A percentile compares a stretch with the other conserved stretches of the same genome.
These are phyloP conservation scores for Apamea crenata DNA, from an alignment of 2,888 invertebrate species.

Conservation along the genomic window DNA sequence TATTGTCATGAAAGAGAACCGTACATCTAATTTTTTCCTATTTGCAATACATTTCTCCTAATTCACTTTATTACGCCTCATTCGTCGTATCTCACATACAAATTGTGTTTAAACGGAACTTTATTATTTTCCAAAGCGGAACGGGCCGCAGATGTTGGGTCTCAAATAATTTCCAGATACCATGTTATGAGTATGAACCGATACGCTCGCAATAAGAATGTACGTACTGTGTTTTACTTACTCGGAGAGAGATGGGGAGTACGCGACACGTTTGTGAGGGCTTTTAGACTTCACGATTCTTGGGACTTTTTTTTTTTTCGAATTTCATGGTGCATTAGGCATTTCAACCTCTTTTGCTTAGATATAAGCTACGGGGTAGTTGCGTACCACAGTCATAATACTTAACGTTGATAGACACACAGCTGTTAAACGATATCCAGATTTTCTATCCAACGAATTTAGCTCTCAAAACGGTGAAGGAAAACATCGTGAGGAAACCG, in stretches of 20 bases:
- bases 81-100: conserved; percentile 89
- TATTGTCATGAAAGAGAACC: conserved; percentile 32
- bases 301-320: neutral
- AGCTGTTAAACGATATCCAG: too few species aligned
- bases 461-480: too few species aligned
- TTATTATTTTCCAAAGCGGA: conserved; percentile 87
- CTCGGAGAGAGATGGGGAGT: conserved; percentile 78
- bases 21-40: conserved; percentile 78
- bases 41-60: conserved; percentile 86
- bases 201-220: conserved; percentile 78
- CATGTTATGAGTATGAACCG: conserved; percentile 74
- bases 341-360: neutral
- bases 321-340: neutral
- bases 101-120: conserved; percentile 88
- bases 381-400: too few species aligned
- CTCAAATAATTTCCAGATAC: conserved; percentile 86
- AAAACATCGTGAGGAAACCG: too few species aligned
- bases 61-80: conserved; percentile 88
- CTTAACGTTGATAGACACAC: too few species aligned
- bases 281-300: conserved; percentile 66
- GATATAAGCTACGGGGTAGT: neutral
- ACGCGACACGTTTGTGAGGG: conserved; percentile 66
- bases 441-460: too few species aligned
- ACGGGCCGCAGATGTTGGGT: conserved; percentile 83
- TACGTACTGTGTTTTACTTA: conserved; percentile 80